Conservation (phyloP, 2,888 invertebrate species). For the Koerneria pararmatus region DNA sequence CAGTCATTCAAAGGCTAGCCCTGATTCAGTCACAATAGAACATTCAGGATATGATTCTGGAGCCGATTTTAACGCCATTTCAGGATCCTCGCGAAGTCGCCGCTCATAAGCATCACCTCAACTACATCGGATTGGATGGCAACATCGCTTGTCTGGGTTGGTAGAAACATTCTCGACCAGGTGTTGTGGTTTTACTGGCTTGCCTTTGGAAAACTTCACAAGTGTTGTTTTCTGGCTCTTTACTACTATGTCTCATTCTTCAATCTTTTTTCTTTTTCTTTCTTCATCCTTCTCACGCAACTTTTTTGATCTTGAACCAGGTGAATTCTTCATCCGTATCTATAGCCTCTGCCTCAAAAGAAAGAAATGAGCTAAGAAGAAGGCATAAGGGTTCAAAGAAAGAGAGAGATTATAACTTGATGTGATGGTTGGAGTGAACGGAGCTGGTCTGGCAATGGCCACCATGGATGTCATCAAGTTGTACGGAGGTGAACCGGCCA, state of each 20-base stretch:
- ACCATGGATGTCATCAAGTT: constrained; percentile 98
- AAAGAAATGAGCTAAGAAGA: neutral
- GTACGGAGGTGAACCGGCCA: constrained; percentile 92
- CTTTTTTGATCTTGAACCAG: neutral
- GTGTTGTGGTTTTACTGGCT: neutral
- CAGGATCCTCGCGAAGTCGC: constrained; percentile 90
- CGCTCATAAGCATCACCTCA: constrained; percentile 82
- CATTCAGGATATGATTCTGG: too few relatives aligned
- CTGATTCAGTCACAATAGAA: too few relatives aligned
- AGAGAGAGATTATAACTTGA: too few relatives aligned
- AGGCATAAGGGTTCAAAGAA: neutral
- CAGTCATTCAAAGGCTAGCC: too few relatives aligned
- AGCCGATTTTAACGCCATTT: neutral
- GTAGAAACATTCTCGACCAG: neutral
- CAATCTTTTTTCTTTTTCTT: too few relatives aligned
- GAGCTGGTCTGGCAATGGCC: constrained; percentile 98
- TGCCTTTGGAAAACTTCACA: too few relatives aligned
- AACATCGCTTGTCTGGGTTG: constrained; percentile 84
- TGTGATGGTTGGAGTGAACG: constrained; percentile 95
- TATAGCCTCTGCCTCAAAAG: neutral
- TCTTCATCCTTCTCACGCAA: neutral
- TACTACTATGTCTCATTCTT: too few relatives aligned
- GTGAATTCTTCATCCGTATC: neutral
- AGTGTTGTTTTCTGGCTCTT: too few relatives aligned
- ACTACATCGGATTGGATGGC: constrained; percentile 94